Conservation (phyloP, 2,113 vertebrate species). For the Ochotona curzoniae region DNA sequence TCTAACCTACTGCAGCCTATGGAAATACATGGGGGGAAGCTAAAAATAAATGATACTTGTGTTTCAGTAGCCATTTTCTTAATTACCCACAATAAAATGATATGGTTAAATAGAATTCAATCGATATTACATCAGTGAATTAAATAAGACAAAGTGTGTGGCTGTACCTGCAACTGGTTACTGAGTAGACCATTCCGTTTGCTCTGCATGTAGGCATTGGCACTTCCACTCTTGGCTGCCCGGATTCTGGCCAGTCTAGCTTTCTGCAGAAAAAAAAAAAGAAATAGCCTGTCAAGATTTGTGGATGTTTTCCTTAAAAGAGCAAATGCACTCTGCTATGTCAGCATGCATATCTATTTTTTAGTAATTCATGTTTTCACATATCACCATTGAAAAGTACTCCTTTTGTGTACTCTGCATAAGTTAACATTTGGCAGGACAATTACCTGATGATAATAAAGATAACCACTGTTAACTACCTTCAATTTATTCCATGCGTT, state of each 20-base stretch:
- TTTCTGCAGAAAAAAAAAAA: constrained; percentile 91
- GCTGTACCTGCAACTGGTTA: constrained; percentile 93
- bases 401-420: background rate
- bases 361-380: constrained; percentile 8
- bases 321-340: constrained; percentile 37
- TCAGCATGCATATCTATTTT: background rate
- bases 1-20: constrained; percentile 44
- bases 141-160: background rate
- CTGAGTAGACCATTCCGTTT: constrained; percentile 96
- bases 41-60: constrained; percentile 18
- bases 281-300: constrained; percentile 39
- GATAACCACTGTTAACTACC: background rate
- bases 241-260: constrained; percentile 96
- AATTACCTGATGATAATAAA: background rate
- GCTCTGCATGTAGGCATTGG: constrained; percentile 98
- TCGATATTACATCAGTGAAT: constrained; percentile 1
- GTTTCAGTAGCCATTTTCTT: constrained; percentile 73
- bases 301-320: constrained; percentile 56
- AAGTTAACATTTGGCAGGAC: background rate
- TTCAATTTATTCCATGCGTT: background rate
- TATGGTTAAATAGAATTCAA: background rate
- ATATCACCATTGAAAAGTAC: background rate
- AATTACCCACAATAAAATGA: constrained; percentile 64
- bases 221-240: constrained; percentile 95
- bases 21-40: background rate